A percentile compares a stretch with the other conserved stretches of the same genome.
Conservation (phyloP, 2,888 invertebrate genomes). For the Drosophila melanosoma region DNA sequence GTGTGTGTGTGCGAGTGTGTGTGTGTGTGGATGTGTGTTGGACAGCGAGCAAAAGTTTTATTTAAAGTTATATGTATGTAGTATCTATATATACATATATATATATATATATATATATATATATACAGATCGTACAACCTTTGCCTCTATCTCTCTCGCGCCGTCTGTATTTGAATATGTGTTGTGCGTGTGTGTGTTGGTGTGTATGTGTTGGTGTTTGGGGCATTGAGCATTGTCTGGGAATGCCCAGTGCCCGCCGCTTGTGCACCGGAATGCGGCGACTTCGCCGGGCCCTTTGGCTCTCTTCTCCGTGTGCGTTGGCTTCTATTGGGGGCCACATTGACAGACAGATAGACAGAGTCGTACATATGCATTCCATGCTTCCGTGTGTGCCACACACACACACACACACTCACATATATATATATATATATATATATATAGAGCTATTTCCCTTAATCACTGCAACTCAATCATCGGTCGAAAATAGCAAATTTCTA, state of each 20-base stretch:
- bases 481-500: slow-evolving; percentile 71
- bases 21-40: slow-evolving; percentile 22
- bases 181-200: not conserved
- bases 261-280: slow-evolving; percentile 62
- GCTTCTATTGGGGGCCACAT: slow-evolving; percentile 16
- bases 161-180: slow-evolving; percentile 1
- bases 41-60: slow-evolving; percentile 57
- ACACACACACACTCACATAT: slow-evolving; percentile 1
- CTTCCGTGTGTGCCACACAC: slow-evolving; percentile 62
- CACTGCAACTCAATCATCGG: slow-evolving; percentile 74
- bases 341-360: slow-evolving; percentile 37
- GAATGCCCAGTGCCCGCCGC: slow-evolving; percentile 69
- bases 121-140: slow-evolving; percentile 29
- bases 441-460: slow-evolving; percentile 51
- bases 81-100: not conserved
- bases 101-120: not conserved
- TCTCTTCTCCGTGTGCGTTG: not conserved
- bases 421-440: not conserved
- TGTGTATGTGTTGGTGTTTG: slow-evolving; percentile 23
- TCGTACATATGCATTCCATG: slow-evolving; percentile 59
- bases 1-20: slow-evolving; percentile 14
- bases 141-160: slow-evolving; percentile 12
- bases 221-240: slow-evolving; percentile 64
- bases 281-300: slow-evolving; percentile 34
- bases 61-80: slow-evolving; percentile 62